Conservation (phyloP, 2,888 invertebrate species). For the Mamestra brassicae region DNA sequence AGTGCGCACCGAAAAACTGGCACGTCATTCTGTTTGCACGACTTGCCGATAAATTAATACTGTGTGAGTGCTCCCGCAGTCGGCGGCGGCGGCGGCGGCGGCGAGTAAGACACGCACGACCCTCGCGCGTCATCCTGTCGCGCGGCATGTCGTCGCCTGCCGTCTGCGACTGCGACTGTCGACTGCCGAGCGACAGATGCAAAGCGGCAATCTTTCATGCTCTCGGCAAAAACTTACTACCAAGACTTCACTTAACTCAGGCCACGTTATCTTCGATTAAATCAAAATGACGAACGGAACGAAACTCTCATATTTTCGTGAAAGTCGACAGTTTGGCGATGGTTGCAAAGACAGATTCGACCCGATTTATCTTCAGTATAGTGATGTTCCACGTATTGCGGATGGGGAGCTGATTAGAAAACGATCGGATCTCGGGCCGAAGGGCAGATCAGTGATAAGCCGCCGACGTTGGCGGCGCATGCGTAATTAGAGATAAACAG, state of each 20-base stretch:
- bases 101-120: slow-evolving; percentile 79
- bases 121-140: slow-evolving; percentile 73
- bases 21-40: slow-evolving; percentile 89
- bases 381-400: slow-evolving; percentile 85
- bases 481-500: slow-evolving; percentile 91
- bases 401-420: slow-evolving; percentile 87
- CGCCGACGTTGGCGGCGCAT: slow-evolving; percentile 88
- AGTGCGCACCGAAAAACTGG: slow-evolving; percentile 84
- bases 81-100: slow-evolving; percentile 56
- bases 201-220: slow-evolving; percentile 75
- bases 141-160: slow-evolving; percentile 55
- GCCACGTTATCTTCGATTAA: slow-evolving; percentile 76
- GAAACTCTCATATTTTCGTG: slow-evolving; percentile 76
- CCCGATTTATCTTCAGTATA: slow-evolving; percentile 76
- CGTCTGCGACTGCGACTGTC: slow-evolving; percentile 47
- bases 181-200: slow-evolving; percentile 64
- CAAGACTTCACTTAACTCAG: slow-evolving; percentile 74
- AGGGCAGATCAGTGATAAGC: slow-evolving; percentile 89
- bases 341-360: slow-evolving; percentile 70
- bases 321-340: slow-evolving; percentile 71
- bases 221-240: slow-evolving; percentile 73
- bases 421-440: slow-evolving; percentile 88
- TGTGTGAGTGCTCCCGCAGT: slow-evolving; percentile 78
- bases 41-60: slow-evolving; percentile 88
- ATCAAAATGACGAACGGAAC: slow-evolving; percentile 77